These are phyloP conservation scores for Furnarius figulus DNA, from an alignment of 2,113 vertebrate genomes.

Conservation along the genomic window DNA sequence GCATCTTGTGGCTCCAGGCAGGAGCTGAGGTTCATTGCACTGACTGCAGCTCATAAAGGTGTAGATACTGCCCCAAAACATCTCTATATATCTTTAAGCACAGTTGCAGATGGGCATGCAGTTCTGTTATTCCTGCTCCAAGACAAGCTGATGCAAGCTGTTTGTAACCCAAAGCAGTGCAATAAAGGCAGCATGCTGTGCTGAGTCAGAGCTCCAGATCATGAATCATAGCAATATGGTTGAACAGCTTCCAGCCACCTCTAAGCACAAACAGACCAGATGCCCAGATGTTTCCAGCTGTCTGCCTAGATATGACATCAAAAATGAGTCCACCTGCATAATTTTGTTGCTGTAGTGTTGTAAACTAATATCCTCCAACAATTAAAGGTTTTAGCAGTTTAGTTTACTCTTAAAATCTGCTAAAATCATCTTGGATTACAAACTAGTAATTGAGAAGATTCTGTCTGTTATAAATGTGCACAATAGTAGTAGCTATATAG, in stretches of 20 bases:
- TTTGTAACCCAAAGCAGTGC: neutral
- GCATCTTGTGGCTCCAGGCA: neutral
- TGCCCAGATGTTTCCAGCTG: neutral
- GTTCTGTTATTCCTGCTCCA: neutral
- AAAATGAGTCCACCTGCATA: neutral
- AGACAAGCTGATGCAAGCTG: neutral
- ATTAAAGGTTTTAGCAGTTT: neutral
- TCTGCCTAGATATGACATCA: neutral
- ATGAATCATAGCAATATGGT: accelerated
- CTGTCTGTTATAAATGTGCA: neutral
- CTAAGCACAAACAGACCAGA: neutral
- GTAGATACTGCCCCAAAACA: neutral
- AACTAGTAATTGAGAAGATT: neutral
- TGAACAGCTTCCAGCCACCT: neutral
- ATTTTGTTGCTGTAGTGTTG: neutral
- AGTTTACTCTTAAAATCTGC: neutral
- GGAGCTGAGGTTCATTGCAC: neutral
- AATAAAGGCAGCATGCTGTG: accelerated
- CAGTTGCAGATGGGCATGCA: neutral
- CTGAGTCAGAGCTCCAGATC: neutral
- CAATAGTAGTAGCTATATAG: neutral
- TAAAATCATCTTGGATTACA: neutral
- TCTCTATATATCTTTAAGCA: neutral
- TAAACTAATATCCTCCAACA: neutral
- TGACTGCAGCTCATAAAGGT: neutral